A percentile compares a stretch with the other conserved stretches of the same genome.
Conservation (phyloP, 64 coral and sea anemone species). For the Actinia tenebrosa region DNA sequence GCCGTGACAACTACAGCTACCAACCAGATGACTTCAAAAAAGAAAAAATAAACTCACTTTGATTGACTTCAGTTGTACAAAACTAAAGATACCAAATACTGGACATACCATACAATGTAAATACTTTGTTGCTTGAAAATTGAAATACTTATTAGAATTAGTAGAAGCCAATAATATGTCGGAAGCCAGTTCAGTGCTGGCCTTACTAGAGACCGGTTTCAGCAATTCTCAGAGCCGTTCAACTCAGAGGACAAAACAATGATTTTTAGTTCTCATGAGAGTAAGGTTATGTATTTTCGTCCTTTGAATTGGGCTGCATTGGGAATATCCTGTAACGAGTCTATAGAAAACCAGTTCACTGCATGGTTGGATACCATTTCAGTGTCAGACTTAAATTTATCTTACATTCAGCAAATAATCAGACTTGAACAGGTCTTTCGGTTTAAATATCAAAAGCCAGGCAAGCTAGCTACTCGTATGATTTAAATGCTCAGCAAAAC, state of each 20-base stretch:
- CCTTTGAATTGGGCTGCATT: no score
- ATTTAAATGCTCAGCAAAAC: neutral
- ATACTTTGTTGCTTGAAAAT: neutral
- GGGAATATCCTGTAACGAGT: no score
- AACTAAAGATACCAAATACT: neutral
- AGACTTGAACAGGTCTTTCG: neutral
- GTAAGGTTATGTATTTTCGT: no score
- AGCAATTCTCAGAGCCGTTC: no score
- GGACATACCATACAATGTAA: neutral
- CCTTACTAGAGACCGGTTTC: neutral
- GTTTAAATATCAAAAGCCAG: neutral
- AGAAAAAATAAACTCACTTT: conserved; percentile 8
- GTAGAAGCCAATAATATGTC: neutral
- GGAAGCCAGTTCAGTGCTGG: neutral
- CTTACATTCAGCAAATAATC: neutral
- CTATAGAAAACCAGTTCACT: neutral
- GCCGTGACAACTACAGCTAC: conserved; percentile 42
- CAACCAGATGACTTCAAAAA: conserved; percentile 10
- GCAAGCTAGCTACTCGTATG: neutral
- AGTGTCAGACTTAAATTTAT: neutral
- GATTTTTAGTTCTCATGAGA: no score
- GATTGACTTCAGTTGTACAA: neutral
- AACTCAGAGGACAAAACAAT: no score
- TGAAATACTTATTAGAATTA: neutral
- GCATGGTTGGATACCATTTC: conserved; percentile 4